These are phyloP conservation scores for Heliconius congener DNA, from an alignment of 1,140 invertebrate genomes.

Conservation along the genomic window DNA sequence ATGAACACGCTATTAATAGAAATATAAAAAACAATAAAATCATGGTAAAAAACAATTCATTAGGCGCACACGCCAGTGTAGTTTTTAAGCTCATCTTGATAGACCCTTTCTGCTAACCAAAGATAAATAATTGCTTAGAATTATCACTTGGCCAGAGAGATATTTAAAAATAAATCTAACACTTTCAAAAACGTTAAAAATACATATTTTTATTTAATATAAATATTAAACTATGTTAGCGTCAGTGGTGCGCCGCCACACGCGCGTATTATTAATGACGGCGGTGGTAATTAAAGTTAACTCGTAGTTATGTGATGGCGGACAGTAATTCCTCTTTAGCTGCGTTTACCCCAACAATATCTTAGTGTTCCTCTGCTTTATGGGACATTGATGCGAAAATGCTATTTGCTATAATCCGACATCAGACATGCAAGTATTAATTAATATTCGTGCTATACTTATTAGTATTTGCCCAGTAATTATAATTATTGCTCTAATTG, in stretches of 20 bases:
- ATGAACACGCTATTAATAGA: too few relatives aligned
- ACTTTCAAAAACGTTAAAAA: background rate
- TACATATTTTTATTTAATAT: background rate
- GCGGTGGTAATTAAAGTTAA: slow-evolving; percentile 60
- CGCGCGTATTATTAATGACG: slow-evolving; percentile 52
- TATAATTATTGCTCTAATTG: too few relatives aligned
- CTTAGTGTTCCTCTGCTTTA: slow-evolving; percentile 49
- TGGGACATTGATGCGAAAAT: slow-evolving; percentile 46
- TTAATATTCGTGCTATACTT: background rate
- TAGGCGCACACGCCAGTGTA: too few relatives aligned
- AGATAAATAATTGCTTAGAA: background rate
- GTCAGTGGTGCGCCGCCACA: slow-evolving; percentile 11
- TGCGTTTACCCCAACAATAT: slow-evolving; percentile 53
- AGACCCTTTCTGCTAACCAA: too few relatives aligned
- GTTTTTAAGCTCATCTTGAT: too few relatives aligned
- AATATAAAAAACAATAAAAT: too few relatives aligned
- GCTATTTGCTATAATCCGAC: slow-evolving; percentile 21
- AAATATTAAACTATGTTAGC: background rate
- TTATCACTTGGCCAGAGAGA: background rate
- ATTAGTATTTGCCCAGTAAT: background rate
- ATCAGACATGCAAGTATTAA: background rate
- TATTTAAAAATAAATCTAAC: too few relatives aligned
- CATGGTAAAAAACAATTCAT: too few relatives aligned
- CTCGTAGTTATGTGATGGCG: slow-evolving; percentile 52
- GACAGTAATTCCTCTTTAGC: slow-evolving; percentile 69